phyloP scores from a whole-genome alignment of 1,140 invertebrate genomes.

The Bombus difficillimus region DNA sequence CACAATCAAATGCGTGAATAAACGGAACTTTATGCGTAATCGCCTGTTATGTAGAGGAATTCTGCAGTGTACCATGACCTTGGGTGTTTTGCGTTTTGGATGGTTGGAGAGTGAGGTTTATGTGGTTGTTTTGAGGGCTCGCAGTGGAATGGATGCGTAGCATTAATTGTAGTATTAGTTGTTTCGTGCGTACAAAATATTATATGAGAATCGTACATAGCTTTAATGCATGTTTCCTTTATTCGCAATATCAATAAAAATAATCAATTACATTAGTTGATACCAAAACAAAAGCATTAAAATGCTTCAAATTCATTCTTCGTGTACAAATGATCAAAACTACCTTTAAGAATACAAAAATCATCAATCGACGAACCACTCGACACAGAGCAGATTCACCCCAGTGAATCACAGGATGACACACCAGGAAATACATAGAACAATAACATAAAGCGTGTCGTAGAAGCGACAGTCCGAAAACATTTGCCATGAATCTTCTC shows the following conservation, averaged over 20 bases:
- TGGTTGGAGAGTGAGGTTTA: not conserved
- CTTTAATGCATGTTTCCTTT: not conserved
- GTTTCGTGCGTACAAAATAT: too few relatives aligned
- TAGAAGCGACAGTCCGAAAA: not conserved
- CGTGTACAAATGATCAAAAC: not conserved
- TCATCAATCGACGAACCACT: not conserved
- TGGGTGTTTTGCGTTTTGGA: not conserved
- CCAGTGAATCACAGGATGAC: slow-evolving; percentile 17
- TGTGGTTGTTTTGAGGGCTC: not conserved
- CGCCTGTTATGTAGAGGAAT: not conserved
- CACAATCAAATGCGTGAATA: slow-evolving; percentile 10
- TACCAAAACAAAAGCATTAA: not conserved
- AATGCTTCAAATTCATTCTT: too few relatives aligned
- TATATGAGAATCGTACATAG: too few relatives aligned
- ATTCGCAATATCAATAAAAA: not conserved
- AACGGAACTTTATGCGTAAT: slow-evolving; percentile 13
- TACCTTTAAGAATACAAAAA: not conserved
- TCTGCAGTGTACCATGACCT: not conserved
- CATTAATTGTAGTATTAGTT: too few relatives aligned
- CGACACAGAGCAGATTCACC: too few relatives aligned
- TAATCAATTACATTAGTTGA: not conserved
- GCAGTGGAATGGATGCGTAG: not conserved
- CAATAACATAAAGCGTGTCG: not conserved
- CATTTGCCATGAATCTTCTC: slow-evolving; percentile 14
- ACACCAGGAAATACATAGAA: not conserved